Evolutionary conservation across 2,113 vertebrate species (phyloP), one percentile per base, ranked within the genome.

Genomic region (Rhinichthys klamathensis): DNA sequence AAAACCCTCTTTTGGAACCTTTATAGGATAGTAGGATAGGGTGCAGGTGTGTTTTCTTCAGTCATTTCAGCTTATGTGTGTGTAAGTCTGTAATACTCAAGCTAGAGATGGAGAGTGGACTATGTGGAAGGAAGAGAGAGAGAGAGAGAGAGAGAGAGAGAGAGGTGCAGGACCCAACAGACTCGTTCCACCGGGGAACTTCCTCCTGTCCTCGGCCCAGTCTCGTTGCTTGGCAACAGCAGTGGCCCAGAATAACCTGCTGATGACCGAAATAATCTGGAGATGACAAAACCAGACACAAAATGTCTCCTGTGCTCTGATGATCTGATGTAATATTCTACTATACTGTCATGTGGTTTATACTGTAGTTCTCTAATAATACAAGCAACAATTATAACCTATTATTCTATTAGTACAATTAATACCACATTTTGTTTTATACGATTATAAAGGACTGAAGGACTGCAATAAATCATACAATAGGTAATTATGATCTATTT

Each of bases 151-250:
- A 51, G 9, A 35, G 69, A 51, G 69, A 74, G 82, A 74, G 54
- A 61, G 78, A 82, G 54, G 61, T 25, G 82, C 54, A 70, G 63
- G 86, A 83, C 83, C 58, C 80, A 75, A 65, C 82, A 86, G 76
- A 70, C 83, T 83, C 85, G 10, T 82, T 86, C 69, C 83, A 88
- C 32, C 65, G 69, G 86, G 87, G 88, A 87, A 89, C 88, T 84
- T 89, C 83, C 85, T 87, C 85, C 76, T 85, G 67, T 63, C 72
- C 84, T 46, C 70, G 75, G 78, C 79, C 74, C 72, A 88, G 87
- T 88, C 90, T 82, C 78, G 91, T 91, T 91, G 91, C 91, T 88
- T 90, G 84, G 91, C 90, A 91, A 91, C 91, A 89, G 74, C 83
- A 75, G 85, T 74, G 86, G 74, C 91, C 90, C 85, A 86, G 90